Percentiles rank a stretch among this genome's conserved stretches.
These are phyloP conservation scores for Saturnia japonica DNA, from an alignment of 2,888 invertebrate species.

Conservation along the genomic window DNA sequence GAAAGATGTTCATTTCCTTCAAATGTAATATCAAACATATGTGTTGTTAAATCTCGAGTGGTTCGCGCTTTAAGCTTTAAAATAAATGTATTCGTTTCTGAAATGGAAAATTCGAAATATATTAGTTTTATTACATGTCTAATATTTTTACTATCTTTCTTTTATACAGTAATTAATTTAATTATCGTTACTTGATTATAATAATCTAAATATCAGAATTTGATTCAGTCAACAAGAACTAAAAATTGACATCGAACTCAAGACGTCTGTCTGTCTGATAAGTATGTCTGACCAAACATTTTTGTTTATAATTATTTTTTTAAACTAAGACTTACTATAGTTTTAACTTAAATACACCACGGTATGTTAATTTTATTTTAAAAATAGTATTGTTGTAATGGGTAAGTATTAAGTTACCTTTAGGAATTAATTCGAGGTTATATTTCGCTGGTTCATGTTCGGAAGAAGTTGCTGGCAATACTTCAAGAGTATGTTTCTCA, in stretches of 20 bases:
- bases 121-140: neutral
- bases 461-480: conserved; percentile 25
- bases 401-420: neutral
- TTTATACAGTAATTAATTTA: neutral
- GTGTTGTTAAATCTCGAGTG: neutral
- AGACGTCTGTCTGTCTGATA: too few relatives aligned
- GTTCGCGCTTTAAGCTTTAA: conserved; percentile 8
- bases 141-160: neutral
- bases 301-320: neutral
- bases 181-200: neutral
- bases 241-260: too few relatives aligned
- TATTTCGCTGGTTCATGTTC: conserved; percentile 3
- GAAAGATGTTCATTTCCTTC: conserved; percentile 18
- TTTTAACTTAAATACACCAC: neutral
- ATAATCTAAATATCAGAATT: neutral
- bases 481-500: conserved; percentile 18
- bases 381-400: neutral
- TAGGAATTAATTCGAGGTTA: conserved; percentile 1
- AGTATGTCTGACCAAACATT: neutral
- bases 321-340: neutral
- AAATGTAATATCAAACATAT: conserved; percentile 29
- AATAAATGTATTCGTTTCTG: conserved; percentile 15
- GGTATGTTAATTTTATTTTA: neutral
- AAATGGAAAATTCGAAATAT: conserved; percentile 1
- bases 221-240: neutral